Base-by-base conservation (phyloP, 2,113 vertebrate genomes). In the Toxotes jaculatrix region DNA sequence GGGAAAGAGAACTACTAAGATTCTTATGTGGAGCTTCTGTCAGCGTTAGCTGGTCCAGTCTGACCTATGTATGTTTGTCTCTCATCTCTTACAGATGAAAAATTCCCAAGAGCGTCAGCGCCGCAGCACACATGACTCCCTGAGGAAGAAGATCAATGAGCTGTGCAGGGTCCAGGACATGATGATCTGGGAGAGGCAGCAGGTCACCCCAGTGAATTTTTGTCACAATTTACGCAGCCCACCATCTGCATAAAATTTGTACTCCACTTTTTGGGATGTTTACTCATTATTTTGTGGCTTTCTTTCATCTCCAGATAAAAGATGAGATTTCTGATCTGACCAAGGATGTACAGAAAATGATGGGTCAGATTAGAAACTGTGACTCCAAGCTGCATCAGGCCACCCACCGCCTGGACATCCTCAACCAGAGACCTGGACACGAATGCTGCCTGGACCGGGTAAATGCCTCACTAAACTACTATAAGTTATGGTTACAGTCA, bases 391-490 rank as follows among this genome's bases (percentile, higher is more conserved):
- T 83, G 73, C 59, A 78, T 16, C 79, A 51, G 65, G 40, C 64
- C 47, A 66, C 32, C 27, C 45, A 78, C 17, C 14, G 64, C 36
- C 74, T 89, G 64, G 77, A 86, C 65, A 72, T 81, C 69, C 70
- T 86, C 61, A 68, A 76, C 47, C 74, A 81, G 55, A 86, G 87
- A 71, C 80, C 74, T 49, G 27, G 75, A 66, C 38, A 0, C 0
- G 69, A 74, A 31, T 70, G 67, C 55, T 89, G 84, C 55, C 13
- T 80, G 64, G 87, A 81, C 65, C 21, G 34, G 12, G 85, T 73
- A 49, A 36, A 53, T 2, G 27, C 43, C 7, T 13, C 4, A 12
- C 5, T 3, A 4, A 55, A 19, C 27, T n/a, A 4, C 7, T 49
- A 49, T 49, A 49, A 7, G 5, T 19, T 1, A 16, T 16, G 0